phyloP scores from a whole-genome alignment of 2,113 vertebrate genomes.

The Guaruba guarouba region DNA sequence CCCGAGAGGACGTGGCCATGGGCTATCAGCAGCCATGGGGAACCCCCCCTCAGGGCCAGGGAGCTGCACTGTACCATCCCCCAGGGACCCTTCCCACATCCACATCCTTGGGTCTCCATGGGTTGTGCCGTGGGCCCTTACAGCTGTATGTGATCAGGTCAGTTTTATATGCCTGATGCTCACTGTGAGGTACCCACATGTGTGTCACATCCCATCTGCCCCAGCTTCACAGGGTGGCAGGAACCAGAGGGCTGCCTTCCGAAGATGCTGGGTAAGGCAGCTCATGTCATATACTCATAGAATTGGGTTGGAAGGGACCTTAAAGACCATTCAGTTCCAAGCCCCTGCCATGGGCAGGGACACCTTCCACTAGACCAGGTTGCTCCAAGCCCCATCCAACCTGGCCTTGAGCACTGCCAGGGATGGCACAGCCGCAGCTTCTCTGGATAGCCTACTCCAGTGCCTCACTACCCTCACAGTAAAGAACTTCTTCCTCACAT shows the following conservation, averaged over 20 bases:
- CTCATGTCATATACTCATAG: background rate
- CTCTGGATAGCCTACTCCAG: background rate
- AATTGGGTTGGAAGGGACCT: background rate
- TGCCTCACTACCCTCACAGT: background rate
- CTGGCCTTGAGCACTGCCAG: background rate
- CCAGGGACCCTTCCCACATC: background rate
- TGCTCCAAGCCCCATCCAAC: background rate
- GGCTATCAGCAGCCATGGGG: background rate
- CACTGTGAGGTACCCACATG: background rate
- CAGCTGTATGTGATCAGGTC: rapidly evolving
- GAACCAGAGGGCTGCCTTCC: rapidly evolving
- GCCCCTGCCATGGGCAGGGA: background rate
- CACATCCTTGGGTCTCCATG: rapidly evolving
- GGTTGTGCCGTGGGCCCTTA: rapidly evolving
- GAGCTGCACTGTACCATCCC: rapidly evolving
- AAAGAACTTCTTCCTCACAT: background rate
- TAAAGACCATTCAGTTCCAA: background rate
- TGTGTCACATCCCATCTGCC: background rate
- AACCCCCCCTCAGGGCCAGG: rapidly evolving
- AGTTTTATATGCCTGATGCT: rapidly evolving
- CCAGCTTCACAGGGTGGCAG: background rate
- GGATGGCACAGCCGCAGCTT: background rate
- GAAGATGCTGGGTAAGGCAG: rapidly evolving
- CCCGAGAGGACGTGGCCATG: rapidly evolving
- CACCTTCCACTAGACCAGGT: background rate